Percentiles rank a stretch among this genome's conserved stretches.
These are phyloP conservation scores for Muscicapa striata DNA, from an alignment of 2,797 vertebrate species.

Conservation along the genomic window DNA sequence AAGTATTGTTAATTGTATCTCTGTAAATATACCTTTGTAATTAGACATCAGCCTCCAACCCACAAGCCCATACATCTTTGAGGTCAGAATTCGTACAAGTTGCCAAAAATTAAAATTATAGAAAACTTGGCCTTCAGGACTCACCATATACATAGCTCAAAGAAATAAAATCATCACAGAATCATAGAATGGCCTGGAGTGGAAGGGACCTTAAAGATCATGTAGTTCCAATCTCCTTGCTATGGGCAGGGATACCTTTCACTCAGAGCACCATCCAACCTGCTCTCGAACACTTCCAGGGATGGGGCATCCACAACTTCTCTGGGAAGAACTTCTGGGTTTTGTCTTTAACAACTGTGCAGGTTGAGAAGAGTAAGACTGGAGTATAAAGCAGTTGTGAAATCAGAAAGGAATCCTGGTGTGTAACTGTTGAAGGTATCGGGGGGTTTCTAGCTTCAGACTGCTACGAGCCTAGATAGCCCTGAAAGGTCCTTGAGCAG, in stretches of 20 bases:
- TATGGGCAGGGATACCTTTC: background rate
- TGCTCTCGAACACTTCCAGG: background rate
- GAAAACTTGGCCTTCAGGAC: background rate
- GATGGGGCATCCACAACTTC: background rate
- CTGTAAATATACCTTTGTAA: background rate
- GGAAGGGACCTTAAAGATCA: background rate
- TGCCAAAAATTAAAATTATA: background rate
- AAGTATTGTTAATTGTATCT: background rate
- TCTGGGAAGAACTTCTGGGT: background rate
- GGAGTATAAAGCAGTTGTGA: background rate
- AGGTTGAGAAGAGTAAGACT: background rate
- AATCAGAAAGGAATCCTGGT: background rate
- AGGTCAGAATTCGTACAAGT: background rate
- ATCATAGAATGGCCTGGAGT: background rate
- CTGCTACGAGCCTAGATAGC: too few species aligned
- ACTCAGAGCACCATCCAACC: background rate
- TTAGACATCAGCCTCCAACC: background rate
- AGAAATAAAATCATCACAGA: background rate
- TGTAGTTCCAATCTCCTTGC: background rate
- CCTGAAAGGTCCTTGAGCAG: too few species aligned
- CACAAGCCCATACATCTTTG: background rate
- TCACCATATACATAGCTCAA: background rate
- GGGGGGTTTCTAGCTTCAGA: too few species aligned
- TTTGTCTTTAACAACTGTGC: background rate
- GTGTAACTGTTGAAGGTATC: too few species aligned